Base-by-base conservation (phyloP, 1,140 invertebrate genomes). In the Drosophila sucinea region DNA sequence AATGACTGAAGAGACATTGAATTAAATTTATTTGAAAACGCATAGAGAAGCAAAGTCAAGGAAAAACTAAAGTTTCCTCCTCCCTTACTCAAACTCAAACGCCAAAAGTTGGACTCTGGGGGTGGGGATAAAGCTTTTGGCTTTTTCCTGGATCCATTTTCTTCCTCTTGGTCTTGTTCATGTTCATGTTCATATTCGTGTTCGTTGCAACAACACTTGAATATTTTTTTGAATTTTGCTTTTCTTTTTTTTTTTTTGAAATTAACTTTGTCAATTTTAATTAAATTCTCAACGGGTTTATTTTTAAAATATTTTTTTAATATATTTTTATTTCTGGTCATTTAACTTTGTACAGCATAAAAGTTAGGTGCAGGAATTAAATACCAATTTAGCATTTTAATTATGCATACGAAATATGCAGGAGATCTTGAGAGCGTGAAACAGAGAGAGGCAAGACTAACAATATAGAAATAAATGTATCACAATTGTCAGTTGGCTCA, bases 21-120 rank as follows among this genome's bases (percentile, higher is more conserved):
- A 87, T 87, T 87, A 84, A 87, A 87, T 87, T 87, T 87, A 87
- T 87, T 87, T 82, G 77, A 83, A 83, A 87, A 77, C 83, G 77
- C 84, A 75, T 40, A 68, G 68, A 66, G 66, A 63, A 29, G 11
- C 62, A 81, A 67, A 87, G 83, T 77, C 79, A 67, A 60, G 55
- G 40, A 65, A 51, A 86, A 86, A 86, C 83, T 87, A 87, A 86
- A 86, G 76, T 86, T 86, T 83, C n/a, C 32, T 51, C 33, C 47
- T 11, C 7, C 11, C 7, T 1, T 25, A 47, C 17, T 1, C 17
- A 23, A 51, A 3, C 23, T 8, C 44, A 51, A 51, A 51, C 44
- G 44, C 44, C 44, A 51, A 51, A 51, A 51, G 44, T 51, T 51
- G 23, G 23, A 51, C 23, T 10, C 1, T 51, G 7, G 17, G 44